phyloP scores from a whole-genome alignment of 2,888 invertebrate species.

The Troilus luridus region DNA sequence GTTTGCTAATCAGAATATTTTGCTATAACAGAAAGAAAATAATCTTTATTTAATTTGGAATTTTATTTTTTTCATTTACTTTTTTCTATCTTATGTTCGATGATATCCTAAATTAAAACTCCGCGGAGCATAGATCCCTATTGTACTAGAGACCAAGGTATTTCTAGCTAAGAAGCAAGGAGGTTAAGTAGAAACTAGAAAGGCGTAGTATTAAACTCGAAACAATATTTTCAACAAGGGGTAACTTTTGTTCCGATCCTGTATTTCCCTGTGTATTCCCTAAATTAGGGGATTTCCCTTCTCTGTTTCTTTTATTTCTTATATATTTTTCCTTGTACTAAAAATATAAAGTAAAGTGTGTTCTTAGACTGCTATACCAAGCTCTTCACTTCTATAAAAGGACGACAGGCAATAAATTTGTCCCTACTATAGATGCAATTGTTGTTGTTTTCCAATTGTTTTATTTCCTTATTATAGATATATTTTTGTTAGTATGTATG shows the following conservation, averaged over 20 bases:
- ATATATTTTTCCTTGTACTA: background rate
- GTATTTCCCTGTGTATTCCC: background rate
- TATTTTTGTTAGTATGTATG: no score
- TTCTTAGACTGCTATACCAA: no score
- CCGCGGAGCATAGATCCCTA: background rate
- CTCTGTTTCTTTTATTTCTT: background rate
- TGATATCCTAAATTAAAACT: background rate
- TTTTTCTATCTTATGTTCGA: background rate
- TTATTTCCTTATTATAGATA: no score
- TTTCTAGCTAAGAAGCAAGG: background rate
- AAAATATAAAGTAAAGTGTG: no score
- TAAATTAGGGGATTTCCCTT: no score
- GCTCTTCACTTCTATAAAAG: no score
- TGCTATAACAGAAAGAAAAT: background rate
- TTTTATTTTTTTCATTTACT: background rate
- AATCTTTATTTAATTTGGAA: no score
- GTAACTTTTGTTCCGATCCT: background rate
- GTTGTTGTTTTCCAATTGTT: no score
- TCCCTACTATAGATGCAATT: no score
- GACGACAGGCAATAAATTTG: no score
- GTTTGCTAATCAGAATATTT: background rate
- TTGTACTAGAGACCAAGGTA: background rate
- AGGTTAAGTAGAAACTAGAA: background rate
- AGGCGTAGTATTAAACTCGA: background rate
- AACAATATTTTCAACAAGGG: background rate